Conservation (phyloP, 2,797 vertebrate genomes). For the Etheostoma perlongum region DNA sequence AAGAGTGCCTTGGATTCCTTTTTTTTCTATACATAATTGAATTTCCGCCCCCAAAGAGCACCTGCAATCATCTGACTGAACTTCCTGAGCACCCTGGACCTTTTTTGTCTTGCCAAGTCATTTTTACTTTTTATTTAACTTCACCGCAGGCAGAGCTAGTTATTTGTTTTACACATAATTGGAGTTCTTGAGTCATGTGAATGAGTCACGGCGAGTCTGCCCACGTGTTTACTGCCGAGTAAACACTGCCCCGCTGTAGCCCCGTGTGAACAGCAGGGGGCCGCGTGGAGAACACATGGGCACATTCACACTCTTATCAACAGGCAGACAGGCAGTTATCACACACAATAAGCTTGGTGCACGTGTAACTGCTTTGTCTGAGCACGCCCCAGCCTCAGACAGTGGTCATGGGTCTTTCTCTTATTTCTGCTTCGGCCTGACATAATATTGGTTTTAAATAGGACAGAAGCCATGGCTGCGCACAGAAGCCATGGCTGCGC, state of each 20-base stretch:
- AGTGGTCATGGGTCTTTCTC: neutral
- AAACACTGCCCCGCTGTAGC: conserved; percentile 41
- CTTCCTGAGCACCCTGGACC: no score
- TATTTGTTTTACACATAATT: conserved; percentile 35
- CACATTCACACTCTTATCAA: conserved; percentile 24
- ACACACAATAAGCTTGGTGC: neutral
- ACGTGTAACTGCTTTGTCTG: conserved; percentile 26
- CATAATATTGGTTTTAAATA: conserved; percentile 23
- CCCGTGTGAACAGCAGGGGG: conserved; percentile 64
- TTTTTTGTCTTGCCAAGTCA: no score
- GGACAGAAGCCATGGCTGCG: conserved; percentile 25
- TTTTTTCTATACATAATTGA: no score
- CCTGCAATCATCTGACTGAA: no score
- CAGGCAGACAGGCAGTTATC: conserved; percentile 23
- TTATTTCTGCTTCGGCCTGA: conserved; percentile 13
- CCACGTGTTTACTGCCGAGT: conserved; percentile 48
- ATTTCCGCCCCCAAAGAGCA: no score
- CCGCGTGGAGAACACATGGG: neutral
- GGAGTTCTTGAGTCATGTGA: conserved; percentile 63
- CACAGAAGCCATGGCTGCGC: conserved; percentile 28
- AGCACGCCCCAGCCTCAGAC: conserved; percentile 4
- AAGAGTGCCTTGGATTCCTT: no score
- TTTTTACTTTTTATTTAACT: neutral
- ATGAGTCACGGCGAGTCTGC: conserved; percentile 55
- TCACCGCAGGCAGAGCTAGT: conserved; percentile 19